Evolutionary conservation across 2,797 vertebrate species (phyloP).

Genomic region (Silurus aristotelis): DNA sequence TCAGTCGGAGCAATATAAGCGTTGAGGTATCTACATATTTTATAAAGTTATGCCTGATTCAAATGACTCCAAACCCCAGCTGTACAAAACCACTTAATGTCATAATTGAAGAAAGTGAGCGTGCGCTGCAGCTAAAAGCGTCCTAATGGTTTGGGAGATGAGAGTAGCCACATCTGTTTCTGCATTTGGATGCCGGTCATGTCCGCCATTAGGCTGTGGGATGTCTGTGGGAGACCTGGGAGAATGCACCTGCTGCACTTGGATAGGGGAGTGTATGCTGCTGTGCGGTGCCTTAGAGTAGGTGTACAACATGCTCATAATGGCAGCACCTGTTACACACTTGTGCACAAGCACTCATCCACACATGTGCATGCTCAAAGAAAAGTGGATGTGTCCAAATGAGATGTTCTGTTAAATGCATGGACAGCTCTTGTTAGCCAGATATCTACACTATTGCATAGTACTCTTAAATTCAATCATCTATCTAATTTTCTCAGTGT

Average conservation of each 20-base stretch:
- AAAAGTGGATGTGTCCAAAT: not conserved
- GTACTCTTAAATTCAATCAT: not conserved
- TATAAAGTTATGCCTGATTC: conserved; percentile 4
- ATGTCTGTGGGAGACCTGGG: conserved; percentile 52
- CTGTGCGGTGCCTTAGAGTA: conserved; percentile 41
- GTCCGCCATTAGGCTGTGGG: conserved; percentile 47
- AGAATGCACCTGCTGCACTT: conserved; percentile 56
- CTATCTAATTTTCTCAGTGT: not conserved
- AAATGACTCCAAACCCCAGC: conserved; percentile 14
- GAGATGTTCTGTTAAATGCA: not conserved
- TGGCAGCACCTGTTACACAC: conserved; percentile 43
- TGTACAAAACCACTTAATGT: conserved; percentile 29
- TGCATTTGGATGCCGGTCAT: conserved; percentile 47
- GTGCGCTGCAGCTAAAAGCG: conserved; percentile 33
- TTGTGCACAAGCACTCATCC: not conserved
- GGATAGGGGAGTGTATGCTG: conserved; percentile 42
- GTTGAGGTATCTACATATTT: conserved; percentile 31
- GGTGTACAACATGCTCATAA: conserved; percentile 26
- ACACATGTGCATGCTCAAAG: not conserved
- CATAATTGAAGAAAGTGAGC: conserved; percentile 39
- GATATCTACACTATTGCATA: not conserved
- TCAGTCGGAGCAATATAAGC: conserved; percentile 8
- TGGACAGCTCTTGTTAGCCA: not conserved
- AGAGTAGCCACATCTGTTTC: conserved; percentile 42
- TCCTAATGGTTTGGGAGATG: conserved; percentile 30